These are phyloP conservation scores for Ennomos quercinarius DNA, from an alignment of 2,888 invertebrate genomes.

Conservation along the genomic window DNA sequence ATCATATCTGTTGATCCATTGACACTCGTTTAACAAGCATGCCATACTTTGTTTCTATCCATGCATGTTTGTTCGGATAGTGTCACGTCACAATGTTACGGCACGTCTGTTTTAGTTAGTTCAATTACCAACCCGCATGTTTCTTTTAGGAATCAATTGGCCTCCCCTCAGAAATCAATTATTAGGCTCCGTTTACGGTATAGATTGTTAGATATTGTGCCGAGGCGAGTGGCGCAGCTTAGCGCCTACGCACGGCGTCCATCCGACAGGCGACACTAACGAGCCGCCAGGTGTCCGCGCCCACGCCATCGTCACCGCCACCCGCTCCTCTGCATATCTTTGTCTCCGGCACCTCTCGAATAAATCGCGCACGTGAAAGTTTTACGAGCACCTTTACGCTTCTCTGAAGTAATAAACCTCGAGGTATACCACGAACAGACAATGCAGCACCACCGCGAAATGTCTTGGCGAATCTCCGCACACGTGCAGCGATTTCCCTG, in stretches of 20 bases:
- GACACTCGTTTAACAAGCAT: constrained; percentile 44
- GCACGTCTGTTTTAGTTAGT: constrained; percentile 68
- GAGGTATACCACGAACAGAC: constrained; percentile 63
- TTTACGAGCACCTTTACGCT: constrained; percentile 81
- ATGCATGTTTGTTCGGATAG: constrained; percentile 49
- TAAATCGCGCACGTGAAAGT: constrained; percentile 84
- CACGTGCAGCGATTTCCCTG: constrained; percentile 80
- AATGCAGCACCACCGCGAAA: constrained; percentile 75
- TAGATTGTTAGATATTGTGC: constrained; percentile 10
- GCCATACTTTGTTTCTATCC: constrained; percentile 36
- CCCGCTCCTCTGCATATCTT: constrained; percentile 77
- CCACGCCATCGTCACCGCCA: constrained; percentile 69
- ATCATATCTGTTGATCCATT: constrained; percentile 52
- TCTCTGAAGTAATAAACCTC: constrained; percentile 77
- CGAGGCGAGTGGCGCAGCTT: constrained; percentile 36
- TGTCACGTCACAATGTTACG: constrained; percentile 48
- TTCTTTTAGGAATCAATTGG: constrained; percentile 68
- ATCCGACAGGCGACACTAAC: constrained; percentile 74
- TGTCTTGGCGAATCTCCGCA: constrained; percentile 69
- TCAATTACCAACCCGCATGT: constrained; percentile 76
- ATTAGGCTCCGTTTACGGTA: constrained; percentile 22
- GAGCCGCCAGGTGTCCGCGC: constrained; percentile 82
- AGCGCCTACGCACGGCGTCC: constrained; percentile 56
- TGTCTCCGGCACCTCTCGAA: constrained; percentile 75
- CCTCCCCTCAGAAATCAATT: constrained; percentile 50